Percentiles rank a stretch among this genome's conserved stretches.
Conservation (phyloP, 2,113 vertebrate species). For the Coregonus clupeaformis region DNA sequence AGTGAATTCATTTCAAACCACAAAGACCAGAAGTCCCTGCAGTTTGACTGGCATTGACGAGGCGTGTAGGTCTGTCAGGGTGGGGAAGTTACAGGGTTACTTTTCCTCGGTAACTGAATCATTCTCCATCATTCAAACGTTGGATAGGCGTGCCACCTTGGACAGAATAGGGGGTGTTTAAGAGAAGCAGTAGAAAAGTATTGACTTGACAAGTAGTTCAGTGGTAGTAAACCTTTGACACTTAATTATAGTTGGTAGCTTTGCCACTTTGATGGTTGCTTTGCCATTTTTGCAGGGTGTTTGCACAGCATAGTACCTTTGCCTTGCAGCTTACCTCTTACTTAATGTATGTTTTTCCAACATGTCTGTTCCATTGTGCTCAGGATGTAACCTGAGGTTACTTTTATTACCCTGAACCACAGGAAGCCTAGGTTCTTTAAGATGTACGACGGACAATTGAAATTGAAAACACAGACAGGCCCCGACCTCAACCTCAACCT, state of each 20-base stretch:
- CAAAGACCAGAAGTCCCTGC: constrained; percentile 36
- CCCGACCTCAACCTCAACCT: constrained; percentile 14
- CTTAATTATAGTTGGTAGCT: neutral
- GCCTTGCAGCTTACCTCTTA: constrained; percentile 11
- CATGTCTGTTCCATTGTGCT: constrained; percentile 31
- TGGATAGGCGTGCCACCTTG: constrained; percentile 2
- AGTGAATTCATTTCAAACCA: constrained; percentile 58
- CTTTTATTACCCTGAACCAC: constrained; percentile 56
- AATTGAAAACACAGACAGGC: constrained; percentile 57
- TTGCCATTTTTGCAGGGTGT: neutral
- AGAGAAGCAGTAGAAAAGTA: neutral
- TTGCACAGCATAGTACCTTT: neutral
- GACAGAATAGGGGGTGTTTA: neutral
- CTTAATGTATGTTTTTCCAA: constrained; percentile 29
- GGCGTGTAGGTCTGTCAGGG: constrained; percentile 33
- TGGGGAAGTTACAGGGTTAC: constrained; percentile 19
- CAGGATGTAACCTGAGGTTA: constrained; percentile 48
- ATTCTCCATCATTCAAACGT: constrained; percentile 12
- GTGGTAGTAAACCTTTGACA: constrained; percentile 11
- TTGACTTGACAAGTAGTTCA: constrained; percentile 1
- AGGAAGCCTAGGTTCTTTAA: constrained; percentile 46
- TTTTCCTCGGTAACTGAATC: neutral
- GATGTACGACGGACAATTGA: constrained; percentile 55
- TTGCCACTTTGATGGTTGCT: neutral
- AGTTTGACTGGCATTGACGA: constrained; percentile 46